Evolutionary conservation across 2,797 vertebrate species (phyloP).

Genomic region (Antrozous pallidus): DNA sequence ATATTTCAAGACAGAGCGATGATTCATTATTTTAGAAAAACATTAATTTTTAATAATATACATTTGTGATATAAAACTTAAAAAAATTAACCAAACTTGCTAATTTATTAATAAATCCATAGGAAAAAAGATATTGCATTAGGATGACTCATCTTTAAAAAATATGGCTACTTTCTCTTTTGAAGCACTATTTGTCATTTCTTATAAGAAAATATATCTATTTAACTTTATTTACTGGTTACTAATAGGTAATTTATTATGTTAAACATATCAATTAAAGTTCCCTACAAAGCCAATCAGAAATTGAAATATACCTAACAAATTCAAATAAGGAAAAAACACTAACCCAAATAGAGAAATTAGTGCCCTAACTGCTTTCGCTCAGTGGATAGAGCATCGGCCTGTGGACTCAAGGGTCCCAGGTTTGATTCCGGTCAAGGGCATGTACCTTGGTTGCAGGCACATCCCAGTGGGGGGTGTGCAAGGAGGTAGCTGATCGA

Average conservation of each 20-base stretch:
- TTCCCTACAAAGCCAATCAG: neutral
- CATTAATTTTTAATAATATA: constrained; percentile 1
- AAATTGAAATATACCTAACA: constrained; percentile 22
- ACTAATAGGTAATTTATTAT: constrained; percentile 29
- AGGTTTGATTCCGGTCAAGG: too few species aligned
- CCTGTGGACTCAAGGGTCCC: too few species aligned
- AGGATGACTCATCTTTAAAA: neutral
- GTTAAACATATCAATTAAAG: neutral
- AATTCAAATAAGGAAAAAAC: neutral
- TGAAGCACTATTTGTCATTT: neutral
- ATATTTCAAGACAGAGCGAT: neutral
- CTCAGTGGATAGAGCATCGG: too few species aligned
- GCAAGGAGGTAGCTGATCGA: too few species aligned
- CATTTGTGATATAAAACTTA: neutral
- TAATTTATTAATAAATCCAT: constrained; percentile 9
- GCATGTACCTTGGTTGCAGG: too few species aligned
- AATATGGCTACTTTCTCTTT: neutral
- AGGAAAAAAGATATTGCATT: neutral
- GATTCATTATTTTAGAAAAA: neutral
- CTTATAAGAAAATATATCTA: neutral
- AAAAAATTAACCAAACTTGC: neutral
- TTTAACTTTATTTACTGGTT: constrained; percentile 34
- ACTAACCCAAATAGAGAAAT: neutral
- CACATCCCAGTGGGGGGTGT: too few species aligned
- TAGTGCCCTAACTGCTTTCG: too few species aligned